Evolutionary conservation across 2,888 invertebrate species (phyloP).

Genomic region (Hipparchia semele): DNA sequence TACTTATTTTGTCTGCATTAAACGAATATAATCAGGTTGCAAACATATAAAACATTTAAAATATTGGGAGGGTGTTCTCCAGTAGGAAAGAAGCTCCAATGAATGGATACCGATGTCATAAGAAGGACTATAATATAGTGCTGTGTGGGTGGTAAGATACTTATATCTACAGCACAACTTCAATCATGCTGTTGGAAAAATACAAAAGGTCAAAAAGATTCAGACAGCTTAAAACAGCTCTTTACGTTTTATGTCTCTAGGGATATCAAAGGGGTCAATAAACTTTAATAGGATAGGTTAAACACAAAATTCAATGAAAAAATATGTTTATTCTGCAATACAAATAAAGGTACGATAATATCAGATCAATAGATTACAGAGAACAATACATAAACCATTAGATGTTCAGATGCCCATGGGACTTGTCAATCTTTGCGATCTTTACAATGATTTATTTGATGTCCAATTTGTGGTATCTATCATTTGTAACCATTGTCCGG

Average conservation of each 20-base stretch:
- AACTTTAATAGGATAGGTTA: slow-evolving; percentile 8
- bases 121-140: too few relatives aligned
- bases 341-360: background rate
- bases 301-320: background rate
- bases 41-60: too few relatives aligned
- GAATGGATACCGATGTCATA: too few relatives aligned
- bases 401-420: slow-evolving; percentile 16
- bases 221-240: background rate
- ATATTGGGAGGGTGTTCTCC: too few relatives aligned
- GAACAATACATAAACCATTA: slow-evolving; percentile 21
- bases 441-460: slow-evolving; percentile 23
- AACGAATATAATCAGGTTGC: too few relatives aligned
- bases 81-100: too few relatives aligned
- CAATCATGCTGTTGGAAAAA: background rate
- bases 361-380: slow-evolving; percentile 14
- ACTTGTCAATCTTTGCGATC: slow-evolving; percentile 21
- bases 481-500: slow-evolving; percentile 22
- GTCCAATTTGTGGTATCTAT: slow-evolving; percentile 14
- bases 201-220: background rate
- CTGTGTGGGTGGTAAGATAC: too few relatives aligned
- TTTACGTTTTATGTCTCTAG: background rate
- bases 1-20: too few relatives aligned
- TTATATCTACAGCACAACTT: too few relatives aligned
- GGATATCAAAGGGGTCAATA: background rate
- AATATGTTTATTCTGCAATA: slow-evolving; percentile 1